These are phyloP conservation scores for Threskiornis aethiopicus DNA, from an alignment of 2,797 vertebrate species.

Conservation along the genomic window DNA sequence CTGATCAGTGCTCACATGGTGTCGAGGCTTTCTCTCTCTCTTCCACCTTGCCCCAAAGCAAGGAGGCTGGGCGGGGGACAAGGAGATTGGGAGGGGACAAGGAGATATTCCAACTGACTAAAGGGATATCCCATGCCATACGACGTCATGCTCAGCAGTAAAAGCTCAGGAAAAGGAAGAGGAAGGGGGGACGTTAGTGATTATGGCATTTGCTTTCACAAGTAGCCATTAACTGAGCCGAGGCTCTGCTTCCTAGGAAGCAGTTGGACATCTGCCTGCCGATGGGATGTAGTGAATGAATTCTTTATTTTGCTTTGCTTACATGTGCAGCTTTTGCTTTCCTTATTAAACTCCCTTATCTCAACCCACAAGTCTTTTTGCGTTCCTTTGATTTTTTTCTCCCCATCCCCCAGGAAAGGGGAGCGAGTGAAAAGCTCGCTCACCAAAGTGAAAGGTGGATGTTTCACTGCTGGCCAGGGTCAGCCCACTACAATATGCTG, in stretches of 20 bases:
- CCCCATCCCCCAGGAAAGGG: not conserved
- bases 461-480: not conserved
- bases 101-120: not conserved
- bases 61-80: too few relatives aligned
- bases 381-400: not conserved
- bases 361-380: not conserved
- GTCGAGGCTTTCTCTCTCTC: accelerated
- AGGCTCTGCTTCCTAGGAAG: not conserved
- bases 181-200: not conserved
- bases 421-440: not conserved
- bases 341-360: not conserved
- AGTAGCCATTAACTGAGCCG: not conserved
- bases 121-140: not conserved
- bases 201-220: not conserved
- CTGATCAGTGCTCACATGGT: accelerated
- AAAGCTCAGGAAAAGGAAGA: not conserved
- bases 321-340: not conserved
- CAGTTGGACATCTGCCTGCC: not conserved
- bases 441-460: not conserved
- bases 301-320: not conserved
- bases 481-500: not conserved
- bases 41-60: not conserved
- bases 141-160: not conserved
- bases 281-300: not conserved
- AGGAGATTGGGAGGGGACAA: not conserved